Evolutionary conservation across 1,140 invertebrate species (phyloP), one percentile per base, ranked within the genome.

Genomic region (Bombus waltoni): DNA sequence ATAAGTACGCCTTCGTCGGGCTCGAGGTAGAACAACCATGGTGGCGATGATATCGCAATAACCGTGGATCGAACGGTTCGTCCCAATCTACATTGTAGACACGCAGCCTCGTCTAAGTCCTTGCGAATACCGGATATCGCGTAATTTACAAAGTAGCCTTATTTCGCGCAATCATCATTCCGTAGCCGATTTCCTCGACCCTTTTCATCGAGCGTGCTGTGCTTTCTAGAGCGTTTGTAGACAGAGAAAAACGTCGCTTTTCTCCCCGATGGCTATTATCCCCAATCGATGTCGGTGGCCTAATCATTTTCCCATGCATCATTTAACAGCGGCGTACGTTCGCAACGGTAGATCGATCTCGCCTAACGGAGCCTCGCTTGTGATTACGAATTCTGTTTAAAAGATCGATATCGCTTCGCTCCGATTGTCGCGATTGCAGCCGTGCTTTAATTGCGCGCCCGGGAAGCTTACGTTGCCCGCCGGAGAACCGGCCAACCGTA

Each of bases 241-340:
- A 65, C 35, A 10, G 76, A 80, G 84, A 83, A 79, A 68, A 88
- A 87, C 76, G 40, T 62, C 85, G 76, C 73, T 88, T 82, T 81
- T 87, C 85, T 82, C 66, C 62, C 47, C 65, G 76, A 66, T 59
- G 40, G 70, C 88, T 75, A 87, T 89, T 89, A 89, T 89, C 75
- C 82, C 66, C 84, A 57, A 83, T 89, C 88, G 88, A 89, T 87
- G 79, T 68, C 76, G 80, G 71, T 72, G 32, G 68, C 77, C 83
- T 88, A 81, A 89, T 89, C 87, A 81, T 85, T 89, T 89, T 59
- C 87, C 76, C 85, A 89, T 89, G 87, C 88, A 81, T 89, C 88
- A 88, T 89, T 89, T 89, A 89, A 18, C 76, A 66, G 59, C 62
- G 40, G 53, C 53, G 57, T 66, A 18, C 42, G 53, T 32, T 78